Base-by-base conservation (phyloP, 2,888 invertebrate genomes). In the Phyto melanocephala region DNA sequence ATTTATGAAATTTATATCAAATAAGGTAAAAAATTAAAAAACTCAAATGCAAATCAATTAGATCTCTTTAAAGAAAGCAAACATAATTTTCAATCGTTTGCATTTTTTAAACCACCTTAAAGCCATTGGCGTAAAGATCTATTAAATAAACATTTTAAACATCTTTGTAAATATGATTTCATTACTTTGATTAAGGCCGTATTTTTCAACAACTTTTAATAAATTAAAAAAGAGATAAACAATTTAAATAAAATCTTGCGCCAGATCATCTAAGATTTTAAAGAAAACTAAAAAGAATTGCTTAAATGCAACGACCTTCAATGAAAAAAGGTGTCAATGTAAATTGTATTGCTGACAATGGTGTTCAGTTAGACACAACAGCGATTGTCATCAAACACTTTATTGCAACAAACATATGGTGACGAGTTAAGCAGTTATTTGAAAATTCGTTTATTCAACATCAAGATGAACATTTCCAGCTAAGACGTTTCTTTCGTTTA, bases 311-410 rank as follows among this genome's bases (percentile, higher is more conserved):
- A 58, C 65, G 72, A 62, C 67, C 67, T 74, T 62, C 28, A 67
- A 24, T 28, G 47, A 52, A 74, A 45, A 74, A 45, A 68, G n/a
- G 67, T 80, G 80, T 68, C 68, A 74, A 80, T 54, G 62, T 45
- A 40, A 50, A 56, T 56, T 20, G 67, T 8, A 15, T 4, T 74
- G 42, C 22, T 52, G 28, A 15, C 50, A 28, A 68, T 42, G 42
- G 28, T 24, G 8, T 15, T 60, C 24, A 71, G 58, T 71, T 17
- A 70, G 56, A 20, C 56, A 35, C 20, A 20, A 37, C 35, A 22
- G 20, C 10, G 35, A n/a, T 47, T 28, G 28, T 7, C 52, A 54
- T 54, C 28, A n/a, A 5, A n/a, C 6, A 15, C 11, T 42, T 8
- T 1, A 20, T 22, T 20, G 42, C 28, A 65, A 1, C 42, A 15